These are phyloP conservation scores for Grammomys dolichurus DNA, from an alignment of 2,113 vertebrate species.

Conservation along the genomic window DNA sequence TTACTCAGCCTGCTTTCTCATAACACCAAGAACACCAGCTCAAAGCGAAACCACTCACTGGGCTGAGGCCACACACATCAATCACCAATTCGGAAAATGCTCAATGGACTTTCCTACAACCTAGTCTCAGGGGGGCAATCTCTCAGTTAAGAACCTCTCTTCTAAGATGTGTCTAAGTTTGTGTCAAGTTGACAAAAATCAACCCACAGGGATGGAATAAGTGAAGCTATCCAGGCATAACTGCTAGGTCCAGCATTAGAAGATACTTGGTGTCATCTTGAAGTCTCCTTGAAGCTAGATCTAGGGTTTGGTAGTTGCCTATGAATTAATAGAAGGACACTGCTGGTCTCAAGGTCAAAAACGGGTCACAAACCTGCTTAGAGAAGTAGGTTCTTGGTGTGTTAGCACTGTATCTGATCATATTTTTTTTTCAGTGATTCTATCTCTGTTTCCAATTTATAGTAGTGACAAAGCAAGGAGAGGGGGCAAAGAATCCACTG, in stretches of 20 bases:
- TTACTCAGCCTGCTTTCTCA: neutral
- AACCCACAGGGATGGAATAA: neutral
- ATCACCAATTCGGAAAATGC: neutral
- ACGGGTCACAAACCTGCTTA: neutral
- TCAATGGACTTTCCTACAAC: neutral
- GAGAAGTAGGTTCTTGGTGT: neutral
- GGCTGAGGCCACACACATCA: neutral
- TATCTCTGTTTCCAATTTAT: slow-evolving; percentile 49
- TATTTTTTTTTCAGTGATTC: slow-evolving; percentile 42
- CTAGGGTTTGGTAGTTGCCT: neutral
- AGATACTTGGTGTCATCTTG: neutral
- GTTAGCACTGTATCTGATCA: neutral
- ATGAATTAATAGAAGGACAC: neutral
- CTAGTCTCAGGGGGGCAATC: neutral
- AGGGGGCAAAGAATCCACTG: neutral
- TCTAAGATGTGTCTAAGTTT: neutral
- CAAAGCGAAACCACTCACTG: neutral
- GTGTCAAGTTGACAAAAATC: neutral
- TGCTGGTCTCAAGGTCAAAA: neutral
- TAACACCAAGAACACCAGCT: neutral
- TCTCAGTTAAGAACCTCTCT: neutral
- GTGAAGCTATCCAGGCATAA: neutral
- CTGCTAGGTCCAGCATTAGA: neutral
- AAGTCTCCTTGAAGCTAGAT: neutral
- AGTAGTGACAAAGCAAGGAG: slow-evolving; percentile 51